A percentile compares a stretch with the other conserved stretches of the same genome.
Evolutionary conservation across 2,113 vertebrate species (phyloP).

Genomic region (Pycnonotus jocosus): DNA sequence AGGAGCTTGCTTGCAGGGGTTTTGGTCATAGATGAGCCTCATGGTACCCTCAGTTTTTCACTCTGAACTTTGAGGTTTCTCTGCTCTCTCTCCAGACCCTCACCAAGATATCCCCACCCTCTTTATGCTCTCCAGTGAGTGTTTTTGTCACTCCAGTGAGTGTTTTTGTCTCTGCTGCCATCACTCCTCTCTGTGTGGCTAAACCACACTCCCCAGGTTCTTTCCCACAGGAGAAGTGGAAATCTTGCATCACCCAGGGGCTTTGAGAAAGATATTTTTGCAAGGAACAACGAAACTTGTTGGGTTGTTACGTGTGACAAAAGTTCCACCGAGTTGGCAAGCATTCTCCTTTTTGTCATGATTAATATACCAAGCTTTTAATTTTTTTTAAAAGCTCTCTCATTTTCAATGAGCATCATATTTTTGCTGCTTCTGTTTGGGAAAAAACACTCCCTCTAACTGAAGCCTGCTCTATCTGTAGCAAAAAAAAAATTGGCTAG

Average conservation of each 20-base stretch:
- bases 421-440: neutral
- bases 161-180: neutral
- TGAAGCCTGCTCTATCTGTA: neutral
- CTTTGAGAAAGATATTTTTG: neutral
- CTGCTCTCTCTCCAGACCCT: neutral
- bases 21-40: neutral
- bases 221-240: neutral
- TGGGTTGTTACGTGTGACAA: neutral
- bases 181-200: fast-evolving
- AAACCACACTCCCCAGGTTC: neutral
- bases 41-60: neutral
- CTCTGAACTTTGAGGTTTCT: neutral
- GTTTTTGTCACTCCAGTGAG: neutral
- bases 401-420: neutral
- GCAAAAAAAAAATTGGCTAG: neutral
- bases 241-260: neutral
- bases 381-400: neutral
- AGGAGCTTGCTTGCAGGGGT: neutral
- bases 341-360: neutral
- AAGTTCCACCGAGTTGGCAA: neutral
- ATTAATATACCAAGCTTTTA: neutral
- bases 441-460: neutral
- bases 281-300: neutral
- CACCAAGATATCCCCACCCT: neutral
- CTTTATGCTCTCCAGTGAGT: neutral